Base-by-base conservation (phyloP, 1,140 invertebrate genomes). In the Meloidogyne exigua region DNA sequence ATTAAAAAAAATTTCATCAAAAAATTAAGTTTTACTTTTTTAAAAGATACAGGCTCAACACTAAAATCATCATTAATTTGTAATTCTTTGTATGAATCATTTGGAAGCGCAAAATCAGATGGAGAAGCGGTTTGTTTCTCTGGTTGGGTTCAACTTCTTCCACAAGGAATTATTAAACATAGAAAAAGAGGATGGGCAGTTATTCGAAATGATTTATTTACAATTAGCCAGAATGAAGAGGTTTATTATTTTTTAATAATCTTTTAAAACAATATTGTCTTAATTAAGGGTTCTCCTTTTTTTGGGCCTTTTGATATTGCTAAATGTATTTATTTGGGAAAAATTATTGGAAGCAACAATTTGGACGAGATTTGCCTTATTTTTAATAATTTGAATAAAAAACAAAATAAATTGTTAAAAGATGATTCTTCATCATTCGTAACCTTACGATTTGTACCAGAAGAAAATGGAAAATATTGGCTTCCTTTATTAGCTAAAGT, bases 51-150 rank as follows among this genome's bases (percentile, higher is more conserved):
- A 4, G n/a, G 10, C n/a, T 57, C 49, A 57, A n/a, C 18, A n/a
- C 21, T 57, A 57, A n/a, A 57, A n/a, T 57, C 49, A 9, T n/a
- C 49, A 0, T 57, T 57, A 42, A 44, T 32, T 44, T 71, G 25
- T 44, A 26, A 62, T 23, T 73, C 57, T 26, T 57, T 57, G 15
- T 62, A 65, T 39, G 72, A 73, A n/a, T 65, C 72, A 26, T 73
- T 73, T 36, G 72, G 57, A 26, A 65, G n/a, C 12, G 12, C 39
- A 2, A 76, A 79, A 69, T 78, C 64, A 21, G 70, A 79, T 28
- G 77, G 81, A 21, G 80, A 81, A 75, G 70, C 65, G 15, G 62
- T 82, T 44, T 82, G 82, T 66, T 82, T 83, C 62, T 82, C 79
- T 39, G 81, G 81, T 36, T 84, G 79, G 80, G 82, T 82, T 15